Evolutionary conservation across 2,113 vertebrate genomes (phyloP).

Genomic region (Dromas ardeola): DNA sequence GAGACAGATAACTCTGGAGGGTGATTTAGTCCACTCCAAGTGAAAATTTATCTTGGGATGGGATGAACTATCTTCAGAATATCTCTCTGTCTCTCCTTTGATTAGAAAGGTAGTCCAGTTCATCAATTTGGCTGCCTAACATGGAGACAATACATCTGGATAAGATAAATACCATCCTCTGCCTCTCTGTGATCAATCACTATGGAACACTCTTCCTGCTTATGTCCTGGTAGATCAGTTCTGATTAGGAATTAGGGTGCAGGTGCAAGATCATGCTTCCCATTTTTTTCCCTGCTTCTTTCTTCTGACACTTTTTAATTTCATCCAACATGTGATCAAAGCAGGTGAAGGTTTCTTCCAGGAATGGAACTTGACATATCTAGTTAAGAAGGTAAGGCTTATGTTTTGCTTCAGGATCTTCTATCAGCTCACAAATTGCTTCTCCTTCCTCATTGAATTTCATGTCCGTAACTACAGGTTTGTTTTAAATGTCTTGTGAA

Average conservation of each 20-base stretch:
- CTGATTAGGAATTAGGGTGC: neutral
- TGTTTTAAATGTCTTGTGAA: neutral
- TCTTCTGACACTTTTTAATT: neutral
- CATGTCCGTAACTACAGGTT: neutral
- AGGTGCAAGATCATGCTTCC: neutral
- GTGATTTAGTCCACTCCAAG: neutral
- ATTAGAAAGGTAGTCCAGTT: neutral
- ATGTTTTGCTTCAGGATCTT: neutral
- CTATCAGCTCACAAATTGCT: neutral
- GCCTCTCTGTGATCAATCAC: neutral
- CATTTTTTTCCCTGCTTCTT: neutral
- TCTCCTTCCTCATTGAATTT: neutral
- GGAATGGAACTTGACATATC: neutral
- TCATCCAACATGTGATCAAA: neutral
- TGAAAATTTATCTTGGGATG: neutral
- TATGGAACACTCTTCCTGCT: neutral
- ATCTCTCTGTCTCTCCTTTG: neutral
- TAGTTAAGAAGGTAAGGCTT: neutral
- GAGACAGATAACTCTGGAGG: neutral
- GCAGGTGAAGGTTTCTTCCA: neutral
- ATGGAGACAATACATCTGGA: neutral
- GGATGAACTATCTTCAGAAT: neutral
- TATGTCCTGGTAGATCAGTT: neutral
- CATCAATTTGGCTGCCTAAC: neutral
- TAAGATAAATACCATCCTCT: neutral